Base-by-base conservation (phyloP, 2,113 vertebrate genomes). In the Eonycteris spelaea region DNA sequence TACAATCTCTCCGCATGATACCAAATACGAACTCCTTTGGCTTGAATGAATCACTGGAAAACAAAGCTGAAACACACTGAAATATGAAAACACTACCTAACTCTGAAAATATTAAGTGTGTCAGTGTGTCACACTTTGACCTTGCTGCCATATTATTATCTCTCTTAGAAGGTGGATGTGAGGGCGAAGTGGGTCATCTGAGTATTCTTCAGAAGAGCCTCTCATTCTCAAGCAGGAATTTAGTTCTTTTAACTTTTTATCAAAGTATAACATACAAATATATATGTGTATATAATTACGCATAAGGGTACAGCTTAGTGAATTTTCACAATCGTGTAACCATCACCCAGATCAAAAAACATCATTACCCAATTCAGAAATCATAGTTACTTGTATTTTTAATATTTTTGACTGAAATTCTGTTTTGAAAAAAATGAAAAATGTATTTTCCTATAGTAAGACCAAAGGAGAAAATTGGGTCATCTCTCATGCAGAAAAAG, bases 1-100 rank as follows among this genome's bases (percentile, higher is more conserved):
- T 80, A 28, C 67, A 80, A 67, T 35, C 14, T 90, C 48, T 61
- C 21, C 74, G 30, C 8, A 16, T 73, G 45, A 78, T 91, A 35
- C 75, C n/a, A 78, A 86, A 86, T 30, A 79, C 55, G 35, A 86
- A 40, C 24, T 79, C n/a, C 65, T 75, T 43, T 80, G 80, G 65
- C 35, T 96, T 96, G 79, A 88, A 48, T 65, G 57, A 86, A 87
- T 55, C 67, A 59, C 26, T 79, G 67, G 91, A 88, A 85, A 96
- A 43, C 55, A 89, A 90, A 63, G 11, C 12, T 89, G n/a, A 84
- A 73, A 73, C 21, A 94, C 59, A 77, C 14, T 35, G 57, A 85
- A 51, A 86, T 86, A n/a, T 71, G 59, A 11, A 21, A 30, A 40
- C 30, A 28, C 10, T 68, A 43, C 45, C 35, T 86, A 68, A 55